These are phyloP conservation scores for Chloebia gouldiae DNA, from an alignment of 2,113 vertebrate species.

Conservation along the genomic window DNA sequence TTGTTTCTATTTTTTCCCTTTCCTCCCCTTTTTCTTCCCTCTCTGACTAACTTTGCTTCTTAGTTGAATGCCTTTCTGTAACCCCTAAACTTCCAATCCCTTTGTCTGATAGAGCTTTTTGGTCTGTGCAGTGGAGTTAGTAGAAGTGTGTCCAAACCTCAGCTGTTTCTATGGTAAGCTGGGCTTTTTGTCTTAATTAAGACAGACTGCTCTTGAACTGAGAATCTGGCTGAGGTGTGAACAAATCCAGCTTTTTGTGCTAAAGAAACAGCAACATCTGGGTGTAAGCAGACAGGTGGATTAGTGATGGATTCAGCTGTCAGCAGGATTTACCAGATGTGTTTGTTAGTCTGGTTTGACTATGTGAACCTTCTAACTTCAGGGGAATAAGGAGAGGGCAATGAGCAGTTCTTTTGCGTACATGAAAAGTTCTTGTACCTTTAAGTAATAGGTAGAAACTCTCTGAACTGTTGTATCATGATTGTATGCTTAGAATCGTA, in stretches of 20 bases:
- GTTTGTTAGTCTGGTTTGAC: neutral
- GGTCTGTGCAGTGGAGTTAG: neutral
- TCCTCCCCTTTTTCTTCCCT: neutral
- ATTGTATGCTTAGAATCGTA: neutral
- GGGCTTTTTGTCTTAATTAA: neutral
- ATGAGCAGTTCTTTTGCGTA: neutral
- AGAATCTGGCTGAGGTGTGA: neutral
- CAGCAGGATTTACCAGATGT: neutral
- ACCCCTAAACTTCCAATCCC: neutral
- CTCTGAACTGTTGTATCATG: neutral
- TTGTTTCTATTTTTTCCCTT: neutral
- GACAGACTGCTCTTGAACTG: neutral
- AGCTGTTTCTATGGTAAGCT: neutral
- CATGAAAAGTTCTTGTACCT: neutral
- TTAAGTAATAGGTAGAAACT: neutral
- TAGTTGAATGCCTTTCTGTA: neutral
- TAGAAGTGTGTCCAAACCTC: neutral
- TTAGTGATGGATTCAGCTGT: conserved; percentile 26
- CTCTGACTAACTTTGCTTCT: neutral
- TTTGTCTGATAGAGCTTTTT: neutral
- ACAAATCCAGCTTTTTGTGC: neutral
- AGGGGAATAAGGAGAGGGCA: neutral
- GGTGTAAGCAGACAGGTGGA: neutral
- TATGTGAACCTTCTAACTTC: neutral
- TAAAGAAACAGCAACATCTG: neutral